These are phyloP conservation scores for Anguilla pacifica DNA, from an alignment of 2,797 vertebrate species.

Conservation along the genomic window DNA sequence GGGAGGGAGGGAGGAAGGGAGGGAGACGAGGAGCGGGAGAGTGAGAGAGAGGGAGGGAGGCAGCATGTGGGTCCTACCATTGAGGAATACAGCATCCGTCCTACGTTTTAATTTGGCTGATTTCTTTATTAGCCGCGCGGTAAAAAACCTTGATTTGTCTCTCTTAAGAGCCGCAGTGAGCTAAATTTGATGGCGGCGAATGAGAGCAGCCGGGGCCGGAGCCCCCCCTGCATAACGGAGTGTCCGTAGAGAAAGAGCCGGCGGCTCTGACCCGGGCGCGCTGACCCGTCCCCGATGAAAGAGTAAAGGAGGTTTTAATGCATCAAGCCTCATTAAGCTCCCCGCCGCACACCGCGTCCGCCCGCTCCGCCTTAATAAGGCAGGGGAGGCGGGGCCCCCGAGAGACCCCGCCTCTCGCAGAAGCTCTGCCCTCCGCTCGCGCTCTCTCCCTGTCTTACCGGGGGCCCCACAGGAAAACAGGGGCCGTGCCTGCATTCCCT, in stretches of 20 bases:
- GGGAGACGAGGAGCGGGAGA: neutral
- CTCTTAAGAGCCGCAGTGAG: neutral
- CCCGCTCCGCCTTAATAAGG: neutral
- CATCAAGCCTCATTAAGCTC: neutral
- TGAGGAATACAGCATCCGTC: neutral
- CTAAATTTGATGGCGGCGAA: neutral
- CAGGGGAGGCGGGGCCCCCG: neutral
- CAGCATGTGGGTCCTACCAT: neutral
- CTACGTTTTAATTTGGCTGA: neutral
- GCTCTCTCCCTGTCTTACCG: too few relatives aligned
- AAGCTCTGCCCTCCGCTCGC: too few relatives aligned
- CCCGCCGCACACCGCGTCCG: neutral
- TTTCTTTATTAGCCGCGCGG: neutral
- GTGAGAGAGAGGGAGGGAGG: neutral
- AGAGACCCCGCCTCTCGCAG: neutral
- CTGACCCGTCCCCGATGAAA: neutral
- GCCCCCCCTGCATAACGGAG: neutral
- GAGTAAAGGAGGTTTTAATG: neutral
- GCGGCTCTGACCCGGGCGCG: neutral
- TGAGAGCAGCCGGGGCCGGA: neutral
- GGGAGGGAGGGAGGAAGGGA: neutral
- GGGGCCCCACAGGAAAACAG: too few relatives aligned
- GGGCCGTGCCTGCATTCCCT: too few relatives aligned
- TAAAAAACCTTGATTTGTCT: neutral
- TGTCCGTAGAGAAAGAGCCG: neutral